Base-by-base conservation (phyloP, 2,113 vertebrate genomes). In the Octodon degus region DNA sequence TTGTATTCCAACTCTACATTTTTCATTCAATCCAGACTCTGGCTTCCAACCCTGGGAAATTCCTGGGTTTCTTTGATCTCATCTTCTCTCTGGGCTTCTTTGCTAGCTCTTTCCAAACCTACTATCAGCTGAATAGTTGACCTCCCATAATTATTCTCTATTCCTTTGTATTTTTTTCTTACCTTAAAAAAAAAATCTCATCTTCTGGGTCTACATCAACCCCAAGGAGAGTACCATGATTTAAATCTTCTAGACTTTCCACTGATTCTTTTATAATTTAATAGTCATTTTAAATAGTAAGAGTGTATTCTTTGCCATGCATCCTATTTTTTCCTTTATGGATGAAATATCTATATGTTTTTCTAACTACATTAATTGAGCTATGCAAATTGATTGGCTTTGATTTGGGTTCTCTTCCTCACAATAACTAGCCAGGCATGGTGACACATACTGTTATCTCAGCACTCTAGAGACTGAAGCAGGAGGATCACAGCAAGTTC, bases 291-390 rank as follows among this genome's bases (percentile, higher is more conserved):
- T 83, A 34, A 82, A 67, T 76, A 81, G 11, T 65, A 94, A 47
- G 47, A 86, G 16, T 79, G 47, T 32, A 3, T 60, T 60, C 65
- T 94, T 85, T 82, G 82, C 30, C 70, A 55, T 25, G 17, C 9
- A 17, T 74, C 68, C 53, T 79, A 24, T 32, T 82, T 89, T 25
- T 88, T 89, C 37, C 90, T 91, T 94, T 88, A 53, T 47, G 20
- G 72, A 80, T 24, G 16, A 77, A 77, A 77, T 65, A 25, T 22
- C 72, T 91, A 53, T 19, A 4, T 17, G 40, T 82, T 82, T 87
- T 95, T 95, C 81, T 95, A 55, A 91, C 89, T 58, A 55, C 65
- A 86, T 79, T 83, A 55, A 84, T 14, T 87, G 12, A 72, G 16
- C 0, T 10, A 85, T 95, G 68, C 37, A 47, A 19, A 86, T 96